Percentiles rank a stretch among this genome's conserved stretches.
phyloP scores from a whole-genome alignment of 2,888 invertebrate genomes.

The Tachina grossa region DNA sequence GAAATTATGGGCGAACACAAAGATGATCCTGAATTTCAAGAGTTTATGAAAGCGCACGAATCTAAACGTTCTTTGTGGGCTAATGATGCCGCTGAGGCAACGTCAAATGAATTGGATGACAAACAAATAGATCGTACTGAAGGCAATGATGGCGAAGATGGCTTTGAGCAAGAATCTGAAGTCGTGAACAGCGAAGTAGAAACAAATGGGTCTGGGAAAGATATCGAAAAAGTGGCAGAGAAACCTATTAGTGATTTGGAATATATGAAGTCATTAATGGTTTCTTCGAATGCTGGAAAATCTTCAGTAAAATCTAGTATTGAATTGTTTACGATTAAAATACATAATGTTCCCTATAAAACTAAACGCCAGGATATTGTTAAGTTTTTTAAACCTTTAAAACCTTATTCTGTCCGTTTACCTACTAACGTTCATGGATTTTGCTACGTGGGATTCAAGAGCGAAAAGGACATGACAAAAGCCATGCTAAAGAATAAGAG shows the following conservation, averaged over 20 bases:
- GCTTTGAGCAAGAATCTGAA: conserved; percentile 79
- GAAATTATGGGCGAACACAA: conserved; percentile 90
- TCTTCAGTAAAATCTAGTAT: conserved; percentile 65
- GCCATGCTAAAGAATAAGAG: conserved; percentile 93
- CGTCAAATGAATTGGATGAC: conserved; percentile 60
- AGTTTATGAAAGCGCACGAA: conserved; percentile 94
- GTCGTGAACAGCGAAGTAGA: conserved; percentile 76
- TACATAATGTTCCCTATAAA: conserved; percentile 90
- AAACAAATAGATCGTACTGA: conserved; percentile 26
- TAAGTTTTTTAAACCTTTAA: conserved; percentile 92
- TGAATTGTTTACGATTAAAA: conserved; percentile 87
- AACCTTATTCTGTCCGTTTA: conserved; percentile 90
- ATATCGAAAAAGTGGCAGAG: conserved; percentile 85
- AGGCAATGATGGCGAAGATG: conserved; percentile 75
- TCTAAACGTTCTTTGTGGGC: conserved; percentile 84
- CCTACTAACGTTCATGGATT: conserved; percentile 91
- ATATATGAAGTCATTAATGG: conserved; percentile 89
- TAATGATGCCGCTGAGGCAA: conserved; percentile 83
- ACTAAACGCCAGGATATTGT: conserved; percentile 92
- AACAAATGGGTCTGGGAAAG: conserved; percentile 72
- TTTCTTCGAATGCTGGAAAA: conserved; percentile 70
- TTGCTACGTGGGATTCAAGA: conserved; percentile 95
- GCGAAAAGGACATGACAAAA: conserved; percentile 90
- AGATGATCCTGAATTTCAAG: conserved; percentile 94
- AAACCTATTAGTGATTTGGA: conserved; percentile 91